Evolutionary conservation across 2,888 invertebrate species (phyloP), one percentile per base, ranked within the genome.

Genomic region (Boloria euphrosyne): DNA sequence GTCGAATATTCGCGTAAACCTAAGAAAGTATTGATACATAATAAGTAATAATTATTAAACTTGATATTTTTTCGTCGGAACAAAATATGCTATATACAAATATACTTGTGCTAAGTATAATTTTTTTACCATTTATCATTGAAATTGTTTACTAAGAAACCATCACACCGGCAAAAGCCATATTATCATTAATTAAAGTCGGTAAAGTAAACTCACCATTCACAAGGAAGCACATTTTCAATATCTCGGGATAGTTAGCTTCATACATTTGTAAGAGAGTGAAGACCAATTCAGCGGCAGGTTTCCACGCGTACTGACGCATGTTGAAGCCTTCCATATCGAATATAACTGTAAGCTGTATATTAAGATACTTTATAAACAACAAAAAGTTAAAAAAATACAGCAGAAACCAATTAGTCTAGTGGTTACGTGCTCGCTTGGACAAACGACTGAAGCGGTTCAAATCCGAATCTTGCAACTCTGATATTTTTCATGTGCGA

Each of bases 221-320:
- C 27, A 98, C 94, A 60, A 98, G 96, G 80, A 95, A 97, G 83
- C 97, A 96, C 69, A 93, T 93, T 86, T 97, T 97, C 60, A 98
- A 89, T 78, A 97, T 95, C 90, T 98, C 98, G 0, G 98, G 98
- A 82, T 98, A 98, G 88, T 98, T 98, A 57, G 97, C 96, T 86
- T 98, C 98, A 80, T 98, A 97, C 82, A 97, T 94, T 85, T 97
- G 96, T 50, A 98, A 94, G 46, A 97, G 85, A 0, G 95, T 94
- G 76, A 98, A 94, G 27, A 97, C 95, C 79, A 97, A 93, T 86
- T 98, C 96, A 0, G 96, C 95, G 64, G 96, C 97, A 76, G 98
- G 98, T 79, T 96, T 94, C 97, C 97, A 98, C 64, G 97, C 95
- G 82, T 95, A 97, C 78, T 96, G 96, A 54, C 95, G 93, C 67